These are phyloP conservation scores for Stegophylla sp. DNA, from an alignment of 2,888 invertebrate species.

Conservation along the genomic window DNA sequence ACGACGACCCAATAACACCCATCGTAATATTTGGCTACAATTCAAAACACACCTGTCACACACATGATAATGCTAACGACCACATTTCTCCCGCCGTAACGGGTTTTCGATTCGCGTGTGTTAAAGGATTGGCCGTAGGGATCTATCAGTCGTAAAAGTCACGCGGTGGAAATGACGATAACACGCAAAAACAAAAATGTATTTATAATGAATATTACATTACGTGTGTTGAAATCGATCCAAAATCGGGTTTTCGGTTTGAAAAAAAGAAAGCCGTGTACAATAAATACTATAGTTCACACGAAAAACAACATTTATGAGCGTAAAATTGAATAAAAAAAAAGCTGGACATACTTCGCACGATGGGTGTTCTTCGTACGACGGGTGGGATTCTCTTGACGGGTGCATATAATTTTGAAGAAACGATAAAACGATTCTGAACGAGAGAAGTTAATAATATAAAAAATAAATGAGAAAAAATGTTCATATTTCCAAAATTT, in stretches of 20 bases:
- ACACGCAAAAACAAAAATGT: constrained; percentile 24
- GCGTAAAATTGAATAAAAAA: too few relatives aligned
- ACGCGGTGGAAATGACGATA: constrained; percentile 51
- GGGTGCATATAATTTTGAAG: too few relatives aligned
- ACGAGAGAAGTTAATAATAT: too few relatives aligned
- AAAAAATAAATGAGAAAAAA: too few relatives aligned
- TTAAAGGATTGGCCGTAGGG: background rate
- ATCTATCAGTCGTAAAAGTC: constrained; percentile 36
- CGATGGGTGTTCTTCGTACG: too few relatives aligned
- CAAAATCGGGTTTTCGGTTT: constrained; percentile 22
- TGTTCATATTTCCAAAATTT: too few relatives aligned
- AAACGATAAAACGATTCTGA: too few relatives aligned
- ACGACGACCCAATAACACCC: constrained; percentile 28
- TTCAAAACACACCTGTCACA: constrained; percentile 53
- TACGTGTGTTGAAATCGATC: constrained; percentile 40
- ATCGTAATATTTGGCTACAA: constrained; percentile 43
- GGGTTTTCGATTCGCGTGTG: constrained; percentile 46
- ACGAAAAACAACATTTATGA: background rate
- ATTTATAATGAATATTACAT: too few relatives aligned
- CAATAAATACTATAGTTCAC: background rate
- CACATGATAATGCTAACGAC: constrained; percentile 45
- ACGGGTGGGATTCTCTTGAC: too few relatives aligned
- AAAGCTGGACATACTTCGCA: too few relatives aligned
- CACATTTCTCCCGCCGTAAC: constrained; percentile 15
- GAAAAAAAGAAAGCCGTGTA: constrained; percentile 15